These are phyloP conservation scores for Dryococelus australis DNA, from an alignment of 2,888 invertebrate genomes.

Conservation along the genomic window DNA sequence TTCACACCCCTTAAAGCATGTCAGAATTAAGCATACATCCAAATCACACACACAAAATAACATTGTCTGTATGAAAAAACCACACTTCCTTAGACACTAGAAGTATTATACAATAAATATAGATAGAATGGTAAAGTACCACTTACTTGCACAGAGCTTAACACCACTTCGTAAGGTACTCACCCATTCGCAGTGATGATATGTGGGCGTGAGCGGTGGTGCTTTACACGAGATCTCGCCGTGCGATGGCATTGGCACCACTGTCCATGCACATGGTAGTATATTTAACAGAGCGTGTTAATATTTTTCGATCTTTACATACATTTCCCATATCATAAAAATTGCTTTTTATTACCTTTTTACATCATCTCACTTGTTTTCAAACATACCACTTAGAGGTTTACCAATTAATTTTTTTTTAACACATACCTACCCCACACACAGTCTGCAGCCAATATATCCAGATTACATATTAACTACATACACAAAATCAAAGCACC, in stretches of 20 bases:
- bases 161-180: slow-evolving; percentile 38
- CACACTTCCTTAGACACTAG: too few relatives aligned
- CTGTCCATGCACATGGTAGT: slow-evolving; percentile 47
- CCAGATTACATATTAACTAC: background rate
- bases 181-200: slow-evolving; percentile 40
- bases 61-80: too few relatives aligned
- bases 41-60: too few relatives aligned
- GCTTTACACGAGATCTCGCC: slow-evolving; percentile 43
- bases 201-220: slow-evolving; percentile 40
- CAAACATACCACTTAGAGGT: slow-evolving; percentile 4
- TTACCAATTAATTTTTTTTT: background rate
- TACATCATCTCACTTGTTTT: background rate
- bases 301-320: slow-evolving; percentile 50
- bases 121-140: background rate
- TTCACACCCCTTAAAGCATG: too few relatives aligned
- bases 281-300: slow-evolving; percentile 60
- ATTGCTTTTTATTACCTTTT: background rate
- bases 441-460: background rate
- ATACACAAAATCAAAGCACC: background rate
- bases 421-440: background rate
- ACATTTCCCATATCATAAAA: slow-evolving; percentile 26
- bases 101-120: background rate
- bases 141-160: slow-evolving; percentile 36
- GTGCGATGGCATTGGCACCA: slow-evolving; percentile 44
- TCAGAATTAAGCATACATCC: too few relatives aligned